These are phyloP conservation scores for Gopherus flavomarginatus DNA, from an alignment of 2,113 vertebrate species.

Conservation along the genomic window DNA sequence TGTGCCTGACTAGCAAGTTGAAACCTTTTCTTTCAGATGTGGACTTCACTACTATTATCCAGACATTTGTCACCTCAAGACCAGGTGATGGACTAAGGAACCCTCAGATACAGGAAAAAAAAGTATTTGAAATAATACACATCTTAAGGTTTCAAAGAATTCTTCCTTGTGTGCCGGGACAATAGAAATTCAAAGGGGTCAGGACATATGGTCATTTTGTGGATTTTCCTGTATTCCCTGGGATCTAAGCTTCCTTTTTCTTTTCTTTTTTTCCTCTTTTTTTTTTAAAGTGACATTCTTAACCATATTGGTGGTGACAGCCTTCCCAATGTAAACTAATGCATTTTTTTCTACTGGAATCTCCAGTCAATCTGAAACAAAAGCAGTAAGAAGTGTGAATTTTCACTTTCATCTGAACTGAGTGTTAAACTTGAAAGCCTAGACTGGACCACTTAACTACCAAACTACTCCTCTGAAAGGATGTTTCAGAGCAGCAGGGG, in stretches of 20 bases:
- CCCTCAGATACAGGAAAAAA: not conserved
- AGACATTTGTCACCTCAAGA: not conserved
- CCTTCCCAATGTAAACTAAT: not conserved
- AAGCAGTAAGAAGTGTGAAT: not conserved
- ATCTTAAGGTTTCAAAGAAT: not conserved
- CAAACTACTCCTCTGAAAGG: not conserved
- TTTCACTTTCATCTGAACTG: not conserved
- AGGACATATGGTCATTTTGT: not conserved
- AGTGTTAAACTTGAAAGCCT: not conserved
- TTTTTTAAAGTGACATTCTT: rapidly evolving
- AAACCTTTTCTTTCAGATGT: rapidly evolving
- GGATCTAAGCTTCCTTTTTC: not conserved
- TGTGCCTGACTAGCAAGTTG: rapidly evolving
- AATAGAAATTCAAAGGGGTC: not conserved
- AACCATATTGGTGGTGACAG: rapidly evolving
- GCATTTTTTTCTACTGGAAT: not conserved
- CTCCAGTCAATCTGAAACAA: not conserved
- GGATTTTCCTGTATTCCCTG: not conserved
- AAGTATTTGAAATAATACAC: not conserved
- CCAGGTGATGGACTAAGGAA: not conserved
- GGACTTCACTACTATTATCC: rapidly evolving
- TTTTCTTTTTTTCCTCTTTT: too few species aligned
- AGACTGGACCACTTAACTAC: not conserved
- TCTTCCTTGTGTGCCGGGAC: not conserved
- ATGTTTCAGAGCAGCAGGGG: not conserved